Percentiles rank a stretch among this genome's conserved stretches.
These are phyloP conservation scores for Epinephelus fuscoguttatus DNA, from an alignment of 2,113 vertebrate species.

Conservation along the genomic window DNA sequence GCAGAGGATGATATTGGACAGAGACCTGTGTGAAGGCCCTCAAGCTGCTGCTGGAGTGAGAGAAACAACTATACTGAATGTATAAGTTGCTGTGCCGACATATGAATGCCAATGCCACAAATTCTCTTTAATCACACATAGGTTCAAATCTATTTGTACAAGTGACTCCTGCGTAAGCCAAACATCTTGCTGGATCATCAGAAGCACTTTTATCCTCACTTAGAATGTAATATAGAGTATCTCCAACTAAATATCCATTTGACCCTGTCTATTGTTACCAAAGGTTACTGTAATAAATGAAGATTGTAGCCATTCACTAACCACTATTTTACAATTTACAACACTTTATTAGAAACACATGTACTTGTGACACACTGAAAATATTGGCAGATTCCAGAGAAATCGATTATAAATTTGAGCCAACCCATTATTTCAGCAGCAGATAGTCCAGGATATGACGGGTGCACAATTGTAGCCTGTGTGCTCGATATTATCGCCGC, in stretches of 20 bases:
- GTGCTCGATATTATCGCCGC: too few relatives aligned
- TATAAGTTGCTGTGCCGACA: background rate
- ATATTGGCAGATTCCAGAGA: background rate
- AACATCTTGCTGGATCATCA: background rate
- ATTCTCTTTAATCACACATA: background rate
- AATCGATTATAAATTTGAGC: too few relatives aligned
- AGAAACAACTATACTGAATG: background rate
- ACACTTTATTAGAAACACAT: background rate
- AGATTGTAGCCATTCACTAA: too few relatives aligned
- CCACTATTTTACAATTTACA: background rate
- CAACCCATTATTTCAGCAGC: too few relatives aligned
- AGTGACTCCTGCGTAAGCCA: background rate
- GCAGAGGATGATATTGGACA: background rate
- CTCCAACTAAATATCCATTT: background rate
- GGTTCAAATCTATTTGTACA: background rate
- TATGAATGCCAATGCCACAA: background rate
- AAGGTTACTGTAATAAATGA: background rate
- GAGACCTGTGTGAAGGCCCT: background rate
- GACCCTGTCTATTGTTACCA: background rate
- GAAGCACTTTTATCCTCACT: background rate
- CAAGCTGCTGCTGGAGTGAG: background rate
- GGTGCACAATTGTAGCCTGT: too few relatives aligned
- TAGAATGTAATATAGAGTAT: background rate
- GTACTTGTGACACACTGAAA: background rate
- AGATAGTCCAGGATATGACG: too few relatives aligned